Percentiles rank a stretch among this genome's conserved stretches.
These are phyloP conservation scores for Microcebus ravelobensis DNA, from an alignment of 2,113 vertebrate species.

Conservation along the genomic window DNA sequence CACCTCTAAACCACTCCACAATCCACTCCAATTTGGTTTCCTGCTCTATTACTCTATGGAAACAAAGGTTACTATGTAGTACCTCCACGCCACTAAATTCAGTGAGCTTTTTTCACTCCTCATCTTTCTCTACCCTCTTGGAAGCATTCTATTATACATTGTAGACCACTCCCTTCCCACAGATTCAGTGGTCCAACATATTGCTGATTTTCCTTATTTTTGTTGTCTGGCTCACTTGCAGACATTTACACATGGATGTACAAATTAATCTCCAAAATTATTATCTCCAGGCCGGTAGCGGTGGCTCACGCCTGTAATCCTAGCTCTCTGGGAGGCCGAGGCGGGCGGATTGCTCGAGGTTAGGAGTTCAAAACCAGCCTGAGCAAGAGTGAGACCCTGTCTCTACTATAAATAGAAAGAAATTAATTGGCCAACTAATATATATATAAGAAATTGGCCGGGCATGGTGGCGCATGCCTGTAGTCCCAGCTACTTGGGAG, in stretches of 20 bases:
- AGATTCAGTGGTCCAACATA: not conserved
- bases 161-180: not conserved
- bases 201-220: not conserved
- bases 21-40: not conserved
- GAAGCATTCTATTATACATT: not conserved
- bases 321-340: no score
- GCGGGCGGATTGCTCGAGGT: no score
- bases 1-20: not conserved
- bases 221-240: not conserved
- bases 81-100: not conserved
- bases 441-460: no score
- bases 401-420: no score
- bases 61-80: not conserved
- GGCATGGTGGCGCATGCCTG: no score
- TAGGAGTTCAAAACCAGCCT: no score
- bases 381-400: no score
- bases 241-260: not conserved
- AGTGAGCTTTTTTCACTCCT: not conserved
- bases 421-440: no score
- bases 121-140: not conserved
- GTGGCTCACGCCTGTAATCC: no score
- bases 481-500: no score
- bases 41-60: not conserved
- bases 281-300: not conserved
- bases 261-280: not conserved